Evolutionary conservation across 2,888 invertebrate genomes (phyloP), one percentile per base, ranked within the genome.

Genomic region (Crematogaster levior): DNA sequence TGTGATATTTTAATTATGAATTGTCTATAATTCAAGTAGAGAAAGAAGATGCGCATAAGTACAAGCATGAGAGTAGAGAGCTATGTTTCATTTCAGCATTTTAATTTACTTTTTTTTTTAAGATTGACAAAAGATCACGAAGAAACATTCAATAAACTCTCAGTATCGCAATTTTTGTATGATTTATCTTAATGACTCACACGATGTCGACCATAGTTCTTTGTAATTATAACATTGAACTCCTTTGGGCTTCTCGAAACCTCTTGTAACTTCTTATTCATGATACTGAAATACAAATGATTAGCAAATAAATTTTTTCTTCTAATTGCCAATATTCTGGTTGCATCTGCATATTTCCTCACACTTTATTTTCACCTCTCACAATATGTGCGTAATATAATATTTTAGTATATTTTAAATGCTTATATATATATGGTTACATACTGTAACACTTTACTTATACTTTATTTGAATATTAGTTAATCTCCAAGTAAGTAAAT

Each of bases 1-100:
- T 53, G 30, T 70, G 53, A 68, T 68, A 77, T 77, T 77, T 77
- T 77, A 77, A 77, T 77, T 77, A 68, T 77, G 68, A 77, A 77
- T 77, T 68, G 15, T 56, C 77, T 68, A 68, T 56, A 77, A 77
- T 68, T 77, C 77, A 27, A 30, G 5, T 68, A 56, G 30, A 77
- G n/a, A 21, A 27, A 56, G 12, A 9, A 43, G 43, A 56, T 77
- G 24, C 24, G 21, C 30, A 53, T 56, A 56, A 43, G 27, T 21
- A 53, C 30, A 43, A 68, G 66, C 24, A 18, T 15, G 53, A 40
- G n/a, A 48, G 15, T 37, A 40, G 27, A 56, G n/a, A 68, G 30
- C 37, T 66, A 30, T 7, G 21, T 68, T 77, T 68, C 10, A 1
- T 66, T 56, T 37, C 4, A 9, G 4, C 24, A 48, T 61, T 48